Base-by-base conservation (phyloP, 2,797 vertebrate species). In the Hylomyscus alleni region DNA sequence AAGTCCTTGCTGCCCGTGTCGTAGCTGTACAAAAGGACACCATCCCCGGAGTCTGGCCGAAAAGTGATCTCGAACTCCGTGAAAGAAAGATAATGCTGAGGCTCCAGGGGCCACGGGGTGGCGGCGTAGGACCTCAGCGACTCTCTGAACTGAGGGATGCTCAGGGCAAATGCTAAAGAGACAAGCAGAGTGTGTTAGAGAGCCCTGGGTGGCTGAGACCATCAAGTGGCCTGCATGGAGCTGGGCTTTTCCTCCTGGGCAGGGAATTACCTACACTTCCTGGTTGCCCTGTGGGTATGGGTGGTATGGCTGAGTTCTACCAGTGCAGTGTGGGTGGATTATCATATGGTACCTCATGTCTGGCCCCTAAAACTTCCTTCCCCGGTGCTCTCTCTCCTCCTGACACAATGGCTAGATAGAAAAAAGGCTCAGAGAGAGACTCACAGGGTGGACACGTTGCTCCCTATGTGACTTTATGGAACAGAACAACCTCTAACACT, bases 31-130 rank as follows among this genome's bases (percentile, higher is more conserved):
- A 99, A 98, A 96, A 99, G 98, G 73, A 99, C 98, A 4, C 99
- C 99, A 0, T 99, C 99, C 0, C 98, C 98, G 2, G 93, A 75
- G 34, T 99, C 98, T 0, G 99, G 99, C 54, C 97, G 98, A 97
- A 99, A 99, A 0, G 99, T 99, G 97, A 99, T 96, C 98, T 99
- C 99, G 80, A 99, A 99, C 98, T 99, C 99, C 98, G 98, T 99
- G 98, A 99, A 99, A 92, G 99, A 99, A 94, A 99, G 99, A 94
- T 99, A 99, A 96, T 99, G 99, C 98, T 99, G 99, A 44, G 98
- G 98, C 95, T 99, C 98, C 98, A 99, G 99, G 24, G 99, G 99
- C 99, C 99, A 99, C 26, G 99, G 98, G 22, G 98, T 98, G 40
- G 98, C 98, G 6, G 99, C 99, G 2, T 99, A 99, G 1, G 99